A percentile compares a stretch with the other conserved stretches of the same genome.
Conservation (phyloP, 2,888 invertebrate species). For the Lysandra bellargus region DNA sequence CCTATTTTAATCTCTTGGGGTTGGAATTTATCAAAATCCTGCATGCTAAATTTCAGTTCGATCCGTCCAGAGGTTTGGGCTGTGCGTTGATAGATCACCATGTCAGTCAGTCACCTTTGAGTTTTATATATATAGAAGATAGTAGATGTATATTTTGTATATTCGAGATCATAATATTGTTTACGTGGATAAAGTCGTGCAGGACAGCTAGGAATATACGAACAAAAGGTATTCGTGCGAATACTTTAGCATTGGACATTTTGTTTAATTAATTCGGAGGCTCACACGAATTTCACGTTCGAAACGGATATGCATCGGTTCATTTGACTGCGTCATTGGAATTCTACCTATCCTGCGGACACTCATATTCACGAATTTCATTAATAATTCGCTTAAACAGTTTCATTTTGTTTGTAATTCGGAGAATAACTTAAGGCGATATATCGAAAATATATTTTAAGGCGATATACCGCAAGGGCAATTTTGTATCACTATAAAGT, state of each 20-base stretch:
- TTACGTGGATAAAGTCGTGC: background rate
- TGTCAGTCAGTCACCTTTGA: no score
- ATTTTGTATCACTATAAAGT: no score
- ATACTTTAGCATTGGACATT: background rate
- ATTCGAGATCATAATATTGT: no score
- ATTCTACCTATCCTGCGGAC: slow-evolving; percentile 12
- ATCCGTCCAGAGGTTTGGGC: no score
- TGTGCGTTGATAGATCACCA: no score
- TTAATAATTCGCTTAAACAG: slow-evolving; percentile 14
- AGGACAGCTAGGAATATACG: background rate
- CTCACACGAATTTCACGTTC: background rate
- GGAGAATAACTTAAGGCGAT: background rate
- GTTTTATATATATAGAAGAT: no score
- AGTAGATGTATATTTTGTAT: no score
- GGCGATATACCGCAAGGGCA: no score
- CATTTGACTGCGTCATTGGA: slow-evolving; percentile 8
- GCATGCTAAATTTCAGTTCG: no score
- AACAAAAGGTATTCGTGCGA: background rate
- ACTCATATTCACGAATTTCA: slow-evolving; percentile 6
- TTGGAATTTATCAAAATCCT: no score
- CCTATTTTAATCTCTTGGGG: no score
- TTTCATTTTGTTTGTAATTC: background rate
- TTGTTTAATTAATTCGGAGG: slow-evolving; percentile 5
- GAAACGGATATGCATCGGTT: slow-evolving; percentile 15
- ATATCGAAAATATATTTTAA: no score